Evolutionary conservation across 2,113 vertebrate genomes (phyloP), one percentile per base, ranked within the genome.

Genomic region (Leucopsar rothschildi): DNA sequence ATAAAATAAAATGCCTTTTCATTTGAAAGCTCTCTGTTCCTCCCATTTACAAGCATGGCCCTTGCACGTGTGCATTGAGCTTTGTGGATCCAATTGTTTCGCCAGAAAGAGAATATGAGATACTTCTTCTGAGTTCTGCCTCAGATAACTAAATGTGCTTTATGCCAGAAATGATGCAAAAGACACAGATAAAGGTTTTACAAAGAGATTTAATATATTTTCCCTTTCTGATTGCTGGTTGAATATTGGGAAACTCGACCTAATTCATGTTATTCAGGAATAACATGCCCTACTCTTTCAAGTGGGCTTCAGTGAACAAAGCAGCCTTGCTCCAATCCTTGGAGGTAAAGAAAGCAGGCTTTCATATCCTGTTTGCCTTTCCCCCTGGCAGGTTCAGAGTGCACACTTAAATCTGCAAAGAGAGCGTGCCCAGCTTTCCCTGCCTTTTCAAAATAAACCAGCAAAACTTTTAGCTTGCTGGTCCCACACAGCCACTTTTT

Each of bases 401-500:
- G 59, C 42, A 44, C 0, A 0, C 70, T 82, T 42, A 39, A 76
- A 61, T 55, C 78, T 64, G 39, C 63, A 35, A 29, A 45, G 81
- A 35, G 24, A 61, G 18, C 5, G 9, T 76, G 52, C 47, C 59
- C 68, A 69, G 75, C 45, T 55, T 90, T 64, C 50, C 59, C 40
- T 55, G 37, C 66, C 75, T 81, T 72, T 88, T 77, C 75, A 59
- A 42, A 82, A 56, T 16, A 47, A 82, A 77, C 2, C 18, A 76
- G 44, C 42, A 90, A 6, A 79, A 47, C 73, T 80, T 49, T 3
- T 2, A 64, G 71, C 82, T 47, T 39, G 37, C 66, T 76, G 3
- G 7, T 86, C 61, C 53, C 77, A 49, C 65, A 68, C 87, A 57
- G 84, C 53, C 94, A 94, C 93, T 60, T 90, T 96, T 90, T 81